Percentiles rank a stretch among this genome's conserved stretches.
Evolutionary conservation across 2,888 invertebrate genomes (phyloP).

Genomic region (Pristionchus maxplancki): DNA sequence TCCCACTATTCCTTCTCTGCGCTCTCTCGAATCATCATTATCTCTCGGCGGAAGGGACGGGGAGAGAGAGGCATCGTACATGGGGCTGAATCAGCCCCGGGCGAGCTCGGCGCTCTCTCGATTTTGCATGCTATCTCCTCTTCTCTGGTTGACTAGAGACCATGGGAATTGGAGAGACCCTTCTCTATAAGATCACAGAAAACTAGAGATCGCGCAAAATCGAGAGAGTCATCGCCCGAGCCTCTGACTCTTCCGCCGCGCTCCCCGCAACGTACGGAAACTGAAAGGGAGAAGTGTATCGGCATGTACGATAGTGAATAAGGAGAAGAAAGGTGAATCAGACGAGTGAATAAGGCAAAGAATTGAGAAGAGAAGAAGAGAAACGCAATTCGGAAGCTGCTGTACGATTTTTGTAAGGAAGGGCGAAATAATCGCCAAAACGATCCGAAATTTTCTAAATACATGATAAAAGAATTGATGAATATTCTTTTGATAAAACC

Average conservation of each 20-base stretch:
- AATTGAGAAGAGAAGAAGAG: constrained; percentile 1
- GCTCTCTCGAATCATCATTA: not conserved
- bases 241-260: not conserved
- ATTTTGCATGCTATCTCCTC: not conserved
- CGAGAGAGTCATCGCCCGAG: not conserved
- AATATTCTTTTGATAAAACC: too few species aligned
- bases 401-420: not conserved
- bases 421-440: too few species aligned
- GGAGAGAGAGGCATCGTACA: constrained; percentile 12
- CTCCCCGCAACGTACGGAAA: constrained; percentile 22
- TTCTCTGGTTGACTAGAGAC: not conserved
- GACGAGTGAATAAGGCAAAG: not conserved
- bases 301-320: constrained; percentile 38
- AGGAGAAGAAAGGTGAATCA: constrained; percentile 15
- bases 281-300: not conserved
- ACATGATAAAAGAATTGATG: too few species aligned
- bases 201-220: too few species aligned
- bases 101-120: not conserved
- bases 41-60: not conserved
- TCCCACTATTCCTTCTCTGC: not conserved
- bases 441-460: too few species aligned
- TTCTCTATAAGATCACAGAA: too few species aligned
- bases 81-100: constrained; percentile 36
- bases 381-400: constrained; percentile 4
- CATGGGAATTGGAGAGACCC: not conserved